These are phyloP conservation scores for Alloscopus bannaensis DNA, from an alignment of 2,888 invertebrate species.

Conservation along the genomic window DNA sequence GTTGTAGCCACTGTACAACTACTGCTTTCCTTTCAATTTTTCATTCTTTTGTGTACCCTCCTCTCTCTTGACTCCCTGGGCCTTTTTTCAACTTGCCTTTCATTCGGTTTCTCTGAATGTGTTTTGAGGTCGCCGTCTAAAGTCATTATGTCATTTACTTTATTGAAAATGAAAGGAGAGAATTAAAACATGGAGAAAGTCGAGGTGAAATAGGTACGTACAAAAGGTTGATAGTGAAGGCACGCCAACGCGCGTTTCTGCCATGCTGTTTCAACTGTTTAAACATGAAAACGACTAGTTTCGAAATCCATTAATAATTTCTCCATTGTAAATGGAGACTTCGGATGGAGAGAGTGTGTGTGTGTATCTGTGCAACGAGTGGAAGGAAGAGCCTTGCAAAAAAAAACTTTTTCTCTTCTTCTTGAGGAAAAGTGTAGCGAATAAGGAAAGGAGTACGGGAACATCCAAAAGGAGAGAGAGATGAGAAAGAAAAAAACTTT, in stretches of 20 bases:
- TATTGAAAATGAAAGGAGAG: constrained; percentile 57
- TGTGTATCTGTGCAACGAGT: constrained; percentile 6
- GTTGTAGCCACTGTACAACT: constrained; percentile 31
- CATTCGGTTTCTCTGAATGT: constrained; percentile 24
- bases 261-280: constrained; percentile 24
- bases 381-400: neutral
- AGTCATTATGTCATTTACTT: constrained; percentile 37
- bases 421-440: too few relatives aligned
- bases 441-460: neutral
- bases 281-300: constrained; percentile 38
- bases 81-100: constrained; percentile 8
- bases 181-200: constrained; percentile 35
- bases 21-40: constrained; percentile 43
- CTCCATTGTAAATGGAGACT: constrained; percentile 12
- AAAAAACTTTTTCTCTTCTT: too few relatives aligned
- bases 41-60: constrained; percentile 30
- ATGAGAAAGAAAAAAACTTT: constrained; percentile 23
- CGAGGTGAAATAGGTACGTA: neutral
- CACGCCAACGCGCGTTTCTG: neutral
- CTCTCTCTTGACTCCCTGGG: neutral
- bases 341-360: constrained; percentile 19
- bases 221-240: neutral
- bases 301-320: constrained; percentile 35
- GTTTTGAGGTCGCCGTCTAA: constrained; percentile 47
- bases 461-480: constrained; percentile 8